Conservation (phyloP, 1,140 invertebrate species). For the Drosophila pandora region DNA sequence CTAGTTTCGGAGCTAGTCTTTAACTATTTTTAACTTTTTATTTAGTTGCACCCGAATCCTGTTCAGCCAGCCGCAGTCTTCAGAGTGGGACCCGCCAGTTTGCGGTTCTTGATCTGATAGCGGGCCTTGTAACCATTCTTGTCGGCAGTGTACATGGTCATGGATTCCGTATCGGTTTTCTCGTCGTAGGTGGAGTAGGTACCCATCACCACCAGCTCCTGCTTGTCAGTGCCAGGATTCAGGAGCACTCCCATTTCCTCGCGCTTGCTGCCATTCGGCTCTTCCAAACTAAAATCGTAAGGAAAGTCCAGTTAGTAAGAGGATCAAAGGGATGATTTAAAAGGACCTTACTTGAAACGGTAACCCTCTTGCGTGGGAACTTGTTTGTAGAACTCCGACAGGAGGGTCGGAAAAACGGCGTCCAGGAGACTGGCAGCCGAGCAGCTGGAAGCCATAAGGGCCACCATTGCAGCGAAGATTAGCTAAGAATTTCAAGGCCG, state of each 20-base stretch:
- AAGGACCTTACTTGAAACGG: neutral
- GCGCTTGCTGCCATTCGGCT: conserved; percentile 66
- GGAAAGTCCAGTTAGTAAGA: neutral
- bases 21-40: neutral
- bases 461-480: neutral
- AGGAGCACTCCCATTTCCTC: conserved; percentile 75
- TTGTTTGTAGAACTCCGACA: neutral
- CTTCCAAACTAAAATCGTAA: neutral
- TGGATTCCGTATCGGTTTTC: conserved; percentile 69
- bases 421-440: conserved; percentile 1
- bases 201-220: conserved; percentile 77
- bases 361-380: neutral
- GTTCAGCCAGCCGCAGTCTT: neutral
- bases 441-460: neutral
- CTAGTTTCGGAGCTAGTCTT: neutral
- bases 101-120: conserved; percentile 71
- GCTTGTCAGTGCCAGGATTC: conserved; percentile 69
- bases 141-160: conserved; percentile 78
- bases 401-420: neutral
- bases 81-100: conserved; percentile 29
- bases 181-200: conserved; percentile 60
- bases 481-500: neutral
- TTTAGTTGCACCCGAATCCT: neutral
- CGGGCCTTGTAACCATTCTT: conserved; percentile 75
- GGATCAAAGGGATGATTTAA: neutral